A percentile compares a stretch with the other conserved stretches of the same genome.
Evolutionary conservation across 2,797 vertebrate species (phyloP).

Genomic region (Channallabes apus): DNA sequence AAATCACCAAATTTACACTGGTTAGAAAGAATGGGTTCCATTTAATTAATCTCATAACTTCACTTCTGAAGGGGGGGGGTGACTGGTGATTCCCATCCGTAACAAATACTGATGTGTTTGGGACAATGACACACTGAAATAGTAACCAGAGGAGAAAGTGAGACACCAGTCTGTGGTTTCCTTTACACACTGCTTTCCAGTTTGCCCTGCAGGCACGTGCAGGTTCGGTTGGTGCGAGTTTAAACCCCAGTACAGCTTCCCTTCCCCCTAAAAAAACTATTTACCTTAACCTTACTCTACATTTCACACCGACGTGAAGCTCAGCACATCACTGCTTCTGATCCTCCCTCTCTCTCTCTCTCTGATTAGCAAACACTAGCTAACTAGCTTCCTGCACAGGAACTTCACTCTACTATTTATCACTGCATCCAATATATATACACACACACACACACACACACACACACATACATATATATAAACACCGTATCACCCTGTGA

Average conservation of each 20-base stretch:
- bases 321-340: neutral
- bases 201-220: neutral
- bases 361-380: neutral
- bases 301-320: slow-evolving; percentile 3
- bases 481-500: neutral
- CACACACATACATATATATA: too few relatives aligned
- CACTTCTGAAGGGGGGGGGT: too few relatives aligned
- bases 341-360: neutral
- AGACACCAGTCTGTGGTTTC: neutral
- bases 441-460: too few relatives aligned
- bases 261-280: neutral
- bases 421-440: neutral
- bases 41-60: too few relatives aligned
- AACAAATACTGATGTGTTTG: neutral
- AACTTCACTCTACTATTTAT: slow-evolving; percentile 3
- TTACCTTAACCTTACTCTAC: neutral
- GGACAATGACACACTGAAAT: neutral
- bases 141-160: neutral
- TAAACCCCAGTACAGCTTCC: neutral
- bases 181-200: neutral
- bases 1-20: too few relatives aligned
- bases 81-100: too few relatives aligned
- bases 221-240: neutral
- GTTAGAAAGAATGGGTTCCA: too few relatives aligned
- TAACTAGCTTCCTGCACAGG: slow-evolving; percentile 24